Conservation (phyloP, 2,888 invertebrate genomes). For the Leptopilina myrica region DNA sequence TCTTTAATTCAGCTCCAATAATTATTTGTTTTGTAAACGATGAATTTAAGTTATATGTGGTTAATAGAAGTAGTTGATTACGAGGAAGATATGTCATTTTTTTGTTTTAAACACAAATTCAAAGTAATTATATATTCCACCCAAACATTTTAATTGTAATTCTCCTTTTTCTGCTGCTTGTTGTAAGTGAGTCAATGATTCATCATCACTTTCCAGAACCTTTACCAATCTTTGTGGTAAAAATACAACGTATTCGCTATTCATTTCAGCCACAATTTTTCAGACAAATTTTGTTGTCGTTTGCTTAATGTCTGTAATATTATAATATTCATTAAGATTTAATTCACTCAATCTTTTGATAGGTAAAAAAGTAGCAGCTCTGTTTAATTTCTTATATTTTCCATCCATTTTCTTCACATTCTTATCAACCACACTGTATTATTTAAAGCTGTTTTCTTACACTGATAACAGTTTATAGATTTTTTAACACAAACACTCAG, state of each 20-base stretch:
- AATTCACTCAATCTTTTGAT: not conserved
- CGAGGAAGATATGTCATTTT: not conserved
- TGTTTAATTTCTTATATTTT: not conserved
- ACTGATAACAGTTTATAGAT: not conserved
- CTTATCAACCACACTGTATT: not conserved
- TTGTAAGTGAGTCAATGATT: not conserved
- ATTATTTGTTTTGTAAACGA: not conserved
- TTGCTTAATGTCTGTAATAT: not conserved
- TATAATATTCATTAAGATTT: not conserved
- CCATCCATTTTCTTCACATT: not conserved
- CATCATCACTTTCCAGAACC: not conserved
- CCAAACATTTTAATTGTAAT: not conserved
- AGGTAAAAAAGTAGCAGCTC: not conserved
- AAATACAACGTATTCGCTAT: not conserved
- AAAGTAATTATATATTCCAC: not conserved
- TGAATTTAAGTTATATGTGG: not conserved
- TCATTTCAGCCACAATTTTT: not conserved
- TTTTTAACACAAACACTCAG: not conserved
- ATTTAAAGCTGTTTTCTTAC: not conserved
- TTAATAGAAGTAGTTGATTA: not conserved
- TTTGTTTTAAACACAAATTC: not conserved
- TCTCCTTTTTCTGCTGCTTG: not conserved
- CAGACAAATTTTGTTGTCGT: not conserved
- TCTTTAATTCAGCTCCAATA: not conserved
- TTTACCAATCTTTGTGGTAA: slow-evolving; percentile 2